phyloP scores from a whole-genome alignment of 1,140 invertebrate genomes.

The Wasmannia auropunctata region DNA sequence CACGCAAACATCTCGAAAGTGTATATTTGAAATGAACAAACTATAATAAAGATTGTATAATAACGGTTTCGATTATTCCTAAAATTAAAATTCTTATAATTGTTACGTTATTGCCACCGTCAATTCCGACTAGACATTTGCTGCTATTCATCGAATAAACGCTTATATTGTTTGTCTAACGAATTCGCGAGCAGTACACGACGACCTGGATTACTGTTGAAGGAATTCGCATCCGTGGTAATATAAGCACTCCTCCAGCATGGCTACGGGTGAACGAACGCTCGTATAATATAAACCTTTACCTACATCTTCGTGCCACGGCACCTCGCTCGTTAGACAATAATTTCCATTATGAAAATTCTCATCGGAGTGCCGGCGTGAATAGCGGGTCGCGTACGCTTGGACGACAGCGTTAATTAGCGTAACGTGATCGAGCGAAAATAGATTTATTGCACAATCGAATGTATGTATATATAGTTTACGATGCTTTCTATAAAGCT shows the following conservation, averaged over 20 bases:
- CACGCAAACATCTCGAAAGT: background rate
- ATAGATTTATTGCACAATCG: slow-evolving; percentile 4
- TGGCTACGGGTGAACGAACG: background rate
- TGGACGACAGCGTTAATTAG: slow-evolving; percentile 29
- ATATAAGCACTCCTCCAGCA: background rate
- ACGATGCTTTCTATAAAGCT: background rate
- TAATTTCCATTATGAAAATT: slow-evolving; percentile 55
- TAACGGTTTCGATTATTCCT: background rate
- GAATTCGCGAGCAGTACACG: background rate
- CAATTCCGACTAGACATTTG: background rate
- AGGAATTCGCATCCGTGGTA: slow-evolving; percentile 24
- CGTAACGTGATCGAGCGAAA: background rate
- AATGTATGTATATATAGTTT: background rate
- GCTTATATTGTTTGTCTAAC: background rate
- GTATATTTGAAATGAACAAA: background rate
- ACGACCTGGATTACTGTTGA: slow-evolving; percentile 39
- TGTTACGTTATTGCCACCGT: background rate
- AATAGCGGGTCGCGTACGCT: background rate
- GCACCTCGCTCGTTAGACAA: slow-evolving; percentile 27
- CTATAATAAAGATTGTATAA: background rate
- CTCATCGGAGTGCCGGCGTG: slow-evolving; percentile 1
- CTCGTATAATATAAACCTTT: slow-evolving; percentile 39
- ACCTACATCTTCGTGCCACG: slow-evolving; percentile 20
- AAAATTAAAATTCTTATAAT: background rate
- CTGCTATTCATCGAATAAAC: background rate